Conservation (phyloP, 2,113 vertebrate genomes). For the Pelecanus crispus region DNA sequence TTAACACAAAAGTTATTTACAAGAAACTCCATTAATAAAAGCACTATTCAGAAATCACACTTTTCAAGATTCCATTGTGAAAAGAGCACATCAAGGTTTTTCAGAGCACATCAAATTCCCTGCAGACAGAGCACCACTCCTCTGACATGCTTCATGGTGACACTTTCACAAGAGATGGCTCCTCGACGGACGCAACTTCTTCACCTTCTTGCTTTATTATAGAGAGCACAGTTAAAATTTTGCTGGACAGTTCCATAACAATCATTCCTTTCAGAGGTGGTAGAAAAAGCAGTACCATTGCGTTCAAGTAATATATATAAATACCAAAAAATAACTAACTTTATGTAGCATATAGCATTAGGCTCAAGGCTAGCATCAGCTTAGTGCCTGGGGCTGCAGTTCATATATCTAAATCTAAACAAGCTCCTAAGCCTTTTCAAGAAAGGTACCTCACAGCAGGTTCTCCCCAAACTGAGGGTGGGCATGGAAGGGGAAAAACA, state of each 20-base stretch:
- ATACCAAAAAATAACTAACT: neutral
- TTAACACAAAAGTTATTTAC: neutral
- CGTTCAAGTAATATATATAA: neutral
- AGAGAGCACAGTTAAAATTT: neutral
- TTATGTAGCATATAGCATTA: neutral
- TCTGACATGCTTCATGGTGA: neutral
- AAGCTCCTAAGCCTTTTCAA: neutral
- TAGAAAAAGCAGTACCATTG: neutral
- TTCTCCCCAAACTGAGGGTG: neutral
- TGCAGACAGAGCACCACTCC: neutral
- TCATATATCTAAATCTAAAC: neutral
- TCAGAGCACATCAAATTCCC: neutral
- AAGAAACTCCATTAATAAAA: neutral
- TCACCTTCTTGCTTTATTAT: neutral
- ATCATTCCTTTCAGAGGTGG: neutral
- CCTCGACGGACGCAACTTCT: neutral
- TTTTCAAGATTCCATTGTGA: neutral
- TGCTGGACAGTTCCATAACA: neutral
- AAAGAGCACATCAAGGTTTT: neutral
- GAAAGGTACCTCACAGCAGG: neutral
- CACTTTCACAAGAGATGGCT: neutral
- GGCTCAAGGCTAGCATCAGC: neutral
- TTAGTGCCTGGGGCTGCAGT: neutral
- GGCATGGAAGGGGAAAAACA: neutral
- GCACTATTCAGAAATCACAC: neutral